Percentiles rank a stretch among this genome's conserved stretches.
Evolutionary conservation across 2,797 vertebrate species (phyloP).

Genomic region (Micrastur ruficollis): DNA sequence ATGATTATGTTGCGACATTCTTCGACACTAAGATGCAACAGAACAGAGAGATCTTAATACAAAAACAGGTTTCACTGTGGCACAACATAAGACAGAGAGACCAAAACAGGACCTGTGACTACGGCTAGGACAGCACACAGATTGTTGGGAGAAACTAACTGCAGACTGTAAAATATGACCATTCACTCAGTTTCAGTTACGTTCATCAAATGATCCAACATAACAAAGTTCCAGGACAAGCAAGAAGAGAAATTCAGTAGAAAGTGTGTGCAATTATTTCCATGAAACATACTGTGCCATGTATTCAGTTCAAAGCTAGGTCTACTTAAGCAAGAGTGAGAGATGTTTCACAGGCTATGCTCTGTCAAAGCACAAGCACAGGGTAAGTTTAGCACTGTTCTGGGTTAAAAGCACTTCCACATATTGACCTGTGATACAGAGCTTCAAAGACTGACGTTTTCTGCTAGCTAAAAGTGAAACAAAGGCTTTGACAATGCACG

Average conservation of each 20-base stretch:
- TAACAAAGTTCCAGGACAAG: neutral
- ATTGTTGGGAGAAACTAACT: neutral
- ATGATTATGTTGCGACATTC: slow-evolving; percentile 98
- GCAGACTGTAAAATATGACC: neutral
- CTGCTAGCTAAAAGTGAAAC: neutral
- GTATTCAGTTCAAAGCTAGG: neutral
- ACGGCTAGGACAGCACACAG: neutral
- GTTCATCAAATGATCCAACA: neutral
- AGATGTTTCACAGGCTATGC: neutral
- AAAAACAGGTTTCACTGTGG: neutral
- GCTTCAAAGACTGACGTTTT: neutral
- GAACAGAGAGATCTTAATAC: neutral
- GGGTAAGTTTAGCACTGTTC: neutral
- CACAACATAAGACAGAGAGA: neutral
- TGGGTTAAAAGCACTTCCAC: neutral
- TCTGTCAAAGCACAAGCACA: neutral
- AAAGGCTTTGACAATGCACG: neutral
- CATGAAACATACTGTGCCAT: neutral
- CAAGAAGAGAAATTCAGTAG: neutral
- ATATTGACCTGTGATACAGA: neutral
- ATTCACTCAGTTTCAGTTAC: neutral
- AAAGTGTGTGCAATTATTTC: neutral
- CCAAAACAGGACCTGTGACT: neutral
- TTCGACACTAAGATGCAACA: slow-evolving; percentile 82
- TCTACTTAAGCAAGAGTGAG: neutral